Evolutionary conservation across 2,113 vertebrate species (phyloP).

Genomic region (Greenwoodochromis staneri): DNA sequence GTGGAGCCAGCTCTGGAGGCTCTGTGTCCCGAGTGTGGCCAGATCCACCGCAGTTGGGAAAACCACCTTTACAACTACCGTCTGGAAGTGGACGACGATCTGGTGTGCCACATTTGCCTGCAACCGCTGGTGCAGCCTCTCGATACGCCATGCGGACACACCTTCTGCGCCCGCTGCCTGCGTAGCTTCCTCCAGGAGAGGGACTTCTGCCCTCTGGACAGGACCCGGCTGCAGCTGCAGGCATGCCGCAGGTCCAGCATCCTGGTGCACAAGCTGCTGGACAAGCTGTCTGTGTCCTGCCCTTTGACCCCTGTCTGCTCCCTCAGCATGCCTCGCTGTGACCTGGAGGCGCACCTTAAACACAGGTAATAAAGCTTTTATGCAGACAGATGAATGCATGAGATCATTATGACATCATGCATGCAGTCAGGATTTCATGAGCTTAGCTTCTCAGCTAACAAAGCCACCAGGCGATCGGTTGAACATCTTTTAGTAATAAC

Average conservation of each 20-base stretch:
- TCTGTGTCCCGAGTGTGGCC: conserved; percentile 91
- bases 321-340: conserved; percentile 92
- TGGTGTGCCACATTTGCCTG: conserved; percentile 98
- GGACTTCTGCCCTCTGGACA: conserved; percentile 95
- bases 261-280: conserved; percentile 94
- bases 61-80: conserved; percentile 98
- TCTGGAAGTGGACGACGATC: conserved; percentile 93
- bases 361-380: conserved; percentile 79
- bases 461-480: not conserved
- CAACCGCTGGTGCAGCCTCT: conserved; percentile 93
- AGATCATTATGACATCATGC: not conserved
- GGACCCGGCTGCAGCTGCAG: conserved; percentile 88
- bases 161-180: conserved; percentile 97
- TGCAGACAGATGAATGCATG: not conserved
- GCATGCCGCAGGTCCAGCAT: conserved; percentile 94
- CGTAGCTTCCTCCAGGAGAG: conserved; percentile 94
- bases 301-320: conserved; percentile 84
- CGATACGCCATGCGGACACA: conserved; percentile 96
- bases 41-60: conserved; percentile 91
- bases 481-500: not conserved
- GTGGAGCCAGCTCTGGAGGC: conserved; percentile 80
- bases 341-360: conserved; percentile 93
- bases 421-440: not conserved
- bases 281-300: conserved; percentile 90
- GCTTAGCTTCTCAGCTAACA: not conserved